Base-by-base conservation (phyloP, 2,888 invertebrate genomes). In the Nudaria mundana region DNA sequence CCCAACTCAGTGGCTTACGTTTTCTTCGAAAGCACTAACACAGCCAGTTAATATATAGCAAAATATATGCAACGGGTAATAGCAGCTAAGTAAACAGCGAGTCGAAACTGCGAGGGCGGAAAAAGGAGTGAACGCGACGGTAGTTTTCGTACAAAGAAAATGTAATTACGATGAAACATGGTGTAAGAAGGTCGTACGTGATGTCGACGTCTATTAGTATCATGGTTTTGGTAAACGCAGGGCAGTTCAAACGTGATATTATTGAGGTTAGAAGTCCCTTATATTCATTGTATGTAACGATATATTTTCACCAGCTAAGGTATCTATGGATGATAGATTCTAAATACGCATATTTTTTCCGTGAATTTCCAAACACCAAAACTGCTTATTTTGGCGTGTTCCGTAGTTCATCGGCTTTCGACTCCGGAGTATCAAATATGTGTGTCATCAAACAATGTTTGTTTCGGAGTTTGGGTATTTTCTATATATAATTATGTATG, bases 101-200 rank as follows among this genome's bases (percentile, higher is more conserved):
- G 35, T 44, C 39, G 45, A 56, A 50, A 54, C 43, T 40, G 44
- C 36, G 34, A 20, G 22, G 16, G 42, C 15, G 37, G 23, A 44
- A 57, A 60, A 53, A 40, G 30, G 18, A 30, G 40, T 37, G 44
- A 45, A 46, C 15, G n/a, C 43, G 32, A 44, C 33, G n/a, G n/a
- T 34, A 37, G 48, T 36, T 30, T 36, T 28, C 37, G 49, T 48
- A 59, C 66, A 69, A 65, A 65, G 70, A 63, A 68, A 68, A 68
- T 62, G 66, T 63, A 65, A 68, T 68, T 66, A 70, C 55, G 47
- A 45, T 58, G 62, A 63, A 61, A 63, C 63, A 64, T 56, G 54
- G 54, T 48, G 40, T 40, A 44, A 39, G 48, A 48, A 39, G 41
- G 50, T 47, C 42, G 47, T 36, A 53, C 54, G 48, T 52, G 47